Percentiles rank a stretch among this genome's conserved stretches.
Conservation (phyloP, 2,113 vertebrate species). For the Poicephalus meyeri region DNA sequence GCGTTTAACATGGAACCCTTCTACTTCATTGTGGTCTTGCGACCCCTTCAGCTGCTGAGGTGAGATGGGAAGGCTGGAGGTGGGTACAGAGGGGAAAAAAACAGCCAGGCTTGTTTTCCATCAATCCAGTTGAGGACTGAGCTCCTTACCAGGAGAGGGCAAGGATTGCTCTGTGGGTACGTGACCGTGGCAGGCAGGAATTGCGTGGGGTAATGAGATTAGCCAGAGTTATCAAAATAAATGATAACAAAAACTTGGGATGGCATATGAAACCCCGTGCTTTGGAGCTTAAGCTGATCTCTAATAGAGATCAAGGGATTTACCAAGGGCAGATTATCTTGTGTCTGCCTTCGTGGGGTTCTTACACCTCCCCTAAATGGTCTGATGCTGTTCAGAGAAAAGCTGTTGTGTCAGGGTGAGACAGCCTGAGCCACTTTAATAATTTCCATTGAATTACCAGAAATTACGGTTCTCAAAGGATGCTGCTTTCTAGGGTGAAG, state of each 20-base stretch:
- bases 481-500: conserved; percentile 30
- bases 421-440: conserved; percentile 39
- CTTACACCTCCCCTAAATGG: conserved; percentile 61
- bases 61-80: conserved; percentile 21
- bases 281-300: conserved; percentile 64
- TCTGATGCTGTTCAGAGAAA: conserved; percentile 55
- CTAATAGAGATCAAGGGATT: conserved; percentile 67
- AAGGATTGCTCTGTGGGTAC: conserved; percentile 23
- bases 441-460: conserved; percentile 57
- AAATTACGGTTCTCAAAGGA: conserved; percentile 56
- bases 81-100: not conserved
- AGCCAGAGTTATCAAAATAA: conserved; percentile 11
- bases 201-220: conserved; percentile 46
- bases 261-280: conserved; percentile 23
- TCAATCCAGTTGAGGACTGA: not conserved
- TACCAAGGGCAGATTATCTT: conserved; percentile 59
- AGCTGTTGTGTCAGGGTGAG: conserved; percentile 45
- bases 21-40: conserved; percentile 95
- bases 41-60: conserved; percentile 94
- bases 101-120: not conserved
- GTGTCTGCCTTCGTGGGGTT: conserved; percentile 54
- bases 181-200: not conserved
- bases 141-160: conserved; percentile 23
- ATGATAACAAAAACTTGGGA: conserved; percentile 45
- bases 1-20: conserved; percentile 94